Percentiles rank a stretch among this genome's conserved stretches.
phyloP scores from a whole-genome alignment of 2,113 vertebrate species.

The Epinephelus lanceolatus region DNA sequence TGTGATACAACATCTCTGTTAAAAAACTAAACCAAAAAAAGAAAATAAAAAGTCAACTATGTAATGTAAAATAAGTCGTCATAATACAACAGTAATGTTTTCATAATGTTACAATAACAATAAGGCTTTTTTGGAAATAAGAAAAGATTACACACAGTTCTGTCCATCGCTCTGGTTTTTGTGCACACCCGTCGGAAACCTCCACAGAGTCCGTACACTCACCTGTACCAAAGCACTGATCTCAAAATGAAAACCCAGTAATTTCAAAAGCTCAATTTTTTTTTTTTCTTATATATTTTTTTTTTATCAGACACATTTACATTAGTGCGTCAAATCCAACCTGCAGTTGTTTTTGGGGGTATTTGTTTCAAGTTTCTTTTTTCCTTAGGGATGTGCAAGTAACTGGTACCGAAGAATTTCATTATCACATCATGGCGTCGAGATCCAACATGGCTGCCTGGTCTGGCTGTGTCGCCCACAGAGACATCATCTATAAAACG shows the following conservation, averaged over 20 bases:
- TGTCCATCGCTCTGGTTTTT: slow-evolving; percentile 74
- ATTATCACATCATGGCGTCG: slow-evolving; percentile 45
- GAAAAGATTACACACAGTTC: slow-evolving; percentile 84
- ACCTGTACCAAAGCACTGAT: slow-evolving; percentile 53
- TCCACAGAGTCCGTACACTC: slow-evolving; percentile 60
- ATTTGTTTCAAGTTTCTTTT: slow-evolving; percentile 60
- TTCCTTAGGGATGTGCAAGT: slow-evolving; percentile 63
- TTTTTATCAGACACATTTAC: slow-evolving; percentile 36
- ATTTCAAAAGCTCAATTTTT: slow-evolving; percentile 51
- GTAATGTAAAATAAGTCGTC: slow-evolving; percentile 81
- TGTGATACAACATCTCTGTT: slow-evolving; percentile 82
- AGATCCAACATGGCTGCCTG: slow-evolving; percentile 62
- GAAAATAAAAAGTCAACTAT: slow-evolving; percentile 77
- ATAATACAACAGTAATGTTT: slow-evolving; percentile 83
- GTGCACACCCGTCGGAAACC: slow-evolving; percentile 61
- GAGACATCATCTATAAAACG: slow-evolving; percentile 55
- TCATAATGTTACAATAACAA: slow-evolving; percentile 86
- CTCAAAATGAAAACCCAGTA: slow-evolving; percentile 51
- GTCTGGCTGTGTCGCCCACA: slow-evolving; percentile 47
- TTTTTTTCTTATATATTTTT: slow-evolving; percentile 1
- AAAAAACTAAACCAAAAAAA: slow-evolving; percentile 81
- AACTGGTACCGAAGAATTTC: slow-evolving; percentile 52
- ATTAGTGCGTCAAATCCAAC: slow-evolving; percentile 55
- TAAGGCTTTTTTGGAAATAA: slow-evolving; percentile 90
- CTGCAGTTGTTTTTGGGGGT: slow-evolving; percentile 60